Base-by-base conservation (phyloP, 1,140 invertebrate species). In the Zaprionus vittiger region DNA sequence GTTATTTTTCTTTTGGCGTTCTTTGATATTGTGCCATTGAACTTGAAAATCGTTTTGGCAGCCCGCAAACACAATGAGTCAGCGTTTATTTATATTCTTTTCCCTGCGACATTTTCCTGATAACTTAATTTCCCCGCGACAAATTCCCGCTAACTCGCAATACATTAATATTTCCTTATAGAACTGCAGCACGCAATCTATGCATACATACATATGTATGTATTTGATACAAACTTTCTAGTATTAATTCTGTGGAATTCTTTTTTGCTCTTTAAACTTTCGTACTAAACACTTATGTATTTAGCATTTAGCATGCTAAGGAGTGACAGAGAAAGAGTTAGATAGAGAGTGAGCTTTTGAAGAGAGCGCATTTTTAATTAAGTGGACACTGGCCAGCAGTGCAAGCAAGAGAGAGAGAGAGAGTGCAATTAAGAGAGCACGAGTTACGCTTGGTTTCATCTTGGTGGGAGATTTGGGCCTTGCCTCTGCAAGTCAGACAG, bases 91-190 rank as follows among this genome's bases (percentile, higher is more conserved):
- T 34, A 7, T 56, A 28, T 12, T 34, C 22, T 61, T 66, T 80
- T 71, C 52, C 72, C 55, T 54, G 49, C 57, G 77, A 68, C 73
- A 83, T 70, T 82, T 81, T 75, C 57, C 79, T 60, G 31, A 22
- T 54, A 64, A 47, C 28, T 65, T 52, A 47, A 47, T 76, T 71
- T 47, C n/a, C 41, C 7, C 6, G 57, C 62, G 44, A 66, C 67
- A 37, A 64, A 86, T 85, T 73, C 80, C 72, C 41, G 41, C 7
- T 47, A 47, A 47, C 41, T 20, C 54, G 73, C 83, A 87, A 85
- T 26, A 61, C n/a, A 28, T 34, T 41, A 68, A 64, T 38, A 54
- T 73, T 65, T 83, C 34, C 75, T 34, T 22, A 60, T 31, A 22
- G 20, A 31, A 54, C 22, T 60, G 63, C 56, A 66, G 28, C 56